phyloP scores from a whole-genome alignment of 2,888 invertebrate genomes.

The Cheilosia grossa region DNA sequence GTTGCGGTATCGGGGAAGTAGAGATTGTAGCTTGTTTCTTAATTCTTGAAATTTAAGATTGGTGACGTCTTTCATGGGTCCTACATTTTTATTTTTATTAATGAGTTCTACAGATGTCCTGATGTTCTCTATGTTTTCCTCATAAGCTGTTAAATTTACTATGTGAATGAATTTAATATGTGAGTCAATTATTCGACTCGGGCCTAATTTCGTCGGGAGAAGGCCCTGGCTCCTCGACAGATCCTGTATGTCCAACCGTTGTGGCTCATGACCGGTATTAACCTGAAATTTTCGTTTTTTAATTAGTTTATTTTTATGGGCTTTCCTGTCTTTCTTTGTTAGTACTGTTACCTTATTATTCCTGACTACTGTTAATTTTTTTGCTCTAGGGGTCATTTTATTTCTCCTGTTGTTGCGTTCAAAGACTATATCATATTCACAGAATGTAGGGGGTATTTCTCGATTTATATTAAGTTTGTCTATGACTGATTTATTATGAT shows the following conservation, averaged over 20 bases:
- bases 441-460: not conserved
- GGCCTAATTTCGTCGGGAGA: conserved; percentile 14
- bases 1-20: conserved; percentile 21
- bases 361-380: not conserved
- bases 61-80: not conserved
- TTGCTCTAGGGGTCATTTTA: conserved; percentile 20
- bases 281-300: conserved; percentile 8
- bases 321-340: conserved; percentile 9
- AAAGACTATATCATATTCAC: conserved; percentile 3
- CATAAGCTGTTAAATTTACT: conserved; percentile 27
- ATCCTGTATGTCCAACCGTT: conserved; percentile 12
- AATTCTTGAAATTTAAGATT: conserved; percentile 25
- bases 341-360: conserved; percentile 9
- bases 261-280: not conserved
- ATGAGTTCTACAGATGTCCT: conserved; percentile 4
- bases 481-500: not conserved
- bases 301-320: conserved; percentile 8
- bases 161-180: conserved; percentile 25
- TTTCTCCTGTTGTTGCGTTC: not conserved
- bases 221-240: conserved; percentile 1
- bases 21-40: conserved; percentile 12
- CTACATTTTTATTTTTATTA: not conserved
- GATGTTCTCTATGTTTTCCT: conserved; percentile 29
- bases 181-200: conserved; percentile 12
- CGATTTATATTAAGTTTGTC: conserved; percentile 6